Conservation (phyloP, 1,140 invertebrate species). For the Drosophila navojoa region DNA sequence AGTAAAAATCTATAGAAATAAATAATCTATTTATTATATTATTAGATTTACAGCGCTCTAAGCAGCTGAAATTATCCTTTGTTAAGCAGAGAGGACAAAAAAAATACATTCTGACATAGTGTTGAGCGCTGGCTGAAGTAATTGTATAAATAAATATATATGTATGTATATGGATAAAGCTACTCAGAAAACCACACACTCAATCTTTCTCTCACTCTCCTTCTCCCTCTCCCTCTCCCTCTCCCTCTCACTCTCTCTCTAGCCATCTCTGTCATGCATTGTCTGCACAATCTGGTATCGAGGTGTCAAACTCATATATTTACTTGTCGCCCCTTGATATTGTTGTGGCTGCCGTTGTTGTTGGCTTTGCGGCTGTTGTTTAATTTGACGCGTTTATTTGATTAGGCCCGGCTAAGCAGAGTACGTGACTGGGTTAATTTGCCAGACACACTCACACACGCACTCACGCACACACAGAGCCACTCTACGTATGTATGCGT, state of each 20-base stretch:
- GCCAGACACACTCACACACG: constrained; percentile 30
- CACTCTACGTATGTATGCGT: constrained; percentile 9
- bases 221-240: too few relatives aligned
- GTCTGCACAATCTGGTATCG: constrained; percentile 34
- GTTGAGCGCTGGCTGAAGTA: constrained; percentile 25
- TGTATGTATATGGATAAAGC: neutral
- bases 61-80: too few relatives aligned
- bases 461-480: neutral
- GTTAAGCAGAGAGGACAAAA: neutral
- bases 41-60: too few relatives aligned
- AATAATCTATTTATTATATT: too few relatives aligned
- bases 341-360: constrained; percentile 11
- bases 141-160: constrained; percentile 16
- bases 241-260: neutral
- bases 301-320: constrained; percentile 72
- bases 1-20: too few relatives aligned
- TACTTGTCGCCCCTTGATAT: constrained; percentile 53
- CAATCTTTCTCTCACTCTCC: neutral
- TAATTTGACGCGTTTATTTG: constrained; percentile 79
- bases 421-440: constrained; percentile 79
- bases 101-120: constrained; percentile 25
- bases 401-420: constrained; percentile 73
- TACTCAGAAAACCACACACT: neutral
- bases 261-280: constrained; percentile 8
- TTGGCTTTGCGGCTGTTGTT: constrained; percentile 53